Base-by-base conservation (phyloP, 2,888 invertebrate species). In the Erebia palarica region DNA sequence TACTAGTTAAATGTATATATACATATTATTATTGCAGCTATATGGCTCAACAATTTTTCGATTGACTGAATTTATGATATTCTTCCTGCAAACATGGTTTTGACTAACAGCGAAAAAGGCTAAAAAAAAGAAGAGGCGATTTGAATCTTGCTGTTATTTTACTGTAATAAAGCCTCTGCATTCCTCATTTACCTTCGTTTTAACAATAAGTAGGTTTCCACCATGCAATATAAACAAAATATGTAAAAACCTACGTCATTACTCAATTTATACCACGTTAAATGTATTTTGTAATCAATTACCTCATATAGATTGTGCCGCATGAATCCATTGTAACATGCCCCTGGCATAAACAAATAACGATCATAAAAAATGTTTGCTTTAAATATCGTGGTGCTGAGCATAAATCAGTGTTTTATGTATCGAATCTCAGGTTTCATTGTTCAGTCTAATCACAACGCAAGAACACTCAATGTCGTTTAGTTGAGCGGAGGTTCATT, bases 401-500 rank as follows among this genome's bases (percentile, higher is more conserved):
- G 42, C 61, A 74, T 75, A 76, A 77, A 76, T 76, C 73, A 75
- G 65, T 68, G 68, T 75, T 75, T 73, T 71, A 80, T 79, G 75
- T 81, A 78, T 81, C 80, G 78, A 81, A 80, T 79, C 78, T 84
- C 75, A 76, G 76, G 77, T 80, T 77, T 82, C 83, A 86, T 87
- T 86, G 87, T 86, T 82, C 82, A 74, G 76, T 81, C 78, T 81
- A 83, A 85, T 84, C 84, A 82, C 82, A 81, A 82, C 79, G 80
- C 80, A 75, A 79, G 81, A 83, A 81, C 85, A 86, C 89, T 88
- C 81, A 81, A 87, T 86, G 90, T 91, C 88, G 85, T 84, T 85
- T 81, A 84, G 80, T 80, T 81, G 82, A 84, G 86, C 85, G 78
- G 84, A 82, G 79, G 82, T 81, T 82, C 81, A 86, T 86, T 84